These are phyloP conservation scores for Loris lydekkerianus DNA, from an alignment of 2,797 vertebrate species.

Conservation along the genomic window DNA sequence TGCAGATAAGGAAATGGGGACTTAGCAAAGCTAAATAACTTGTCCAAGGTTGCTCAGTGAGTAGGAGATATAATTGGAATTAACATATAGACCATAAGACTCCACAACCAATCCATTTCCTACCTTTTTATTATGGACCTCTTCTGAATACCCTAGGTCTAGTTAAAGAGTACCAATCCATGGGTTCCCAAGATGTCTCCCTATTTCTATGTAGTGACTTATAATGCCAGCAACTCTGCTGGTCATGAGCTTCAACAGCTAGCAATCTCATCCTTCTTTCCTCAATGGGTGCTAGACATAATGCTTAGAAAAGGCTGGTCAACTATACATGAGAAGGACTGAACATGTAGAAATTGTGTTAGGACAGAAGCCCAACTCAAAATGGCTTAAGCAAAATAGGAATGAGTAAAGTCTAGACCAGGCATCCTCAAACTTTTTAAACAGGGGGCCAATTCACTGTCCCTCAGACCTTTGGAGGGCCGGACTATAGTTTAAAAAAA, in stretches of 20 bases:
- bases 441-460: no score
- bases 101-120: not conserved
- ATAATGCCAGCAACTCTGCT: not conserved
- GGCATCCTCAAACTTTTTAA: no score
- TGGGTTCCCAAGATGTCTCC: not conserved
- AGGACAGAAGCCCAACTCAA: not conserved
- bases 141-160: not conserved
- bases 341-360: not conserved
- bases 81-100: not conserved
- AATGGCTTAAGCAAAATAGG: not conserved
- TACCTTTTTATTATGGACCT: not conserved
- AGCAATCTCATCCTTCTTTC: not conserved
- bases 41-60: not conserved
- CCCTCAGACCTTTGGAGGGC: no score
- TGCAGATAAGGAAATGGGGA: not conserved
- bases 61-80: not conserved
- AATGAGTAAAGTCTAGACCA: not conserved
- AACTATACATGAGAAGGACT: not conserved
- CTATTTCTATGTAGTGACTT: not conserved
- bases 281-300: not conserved
- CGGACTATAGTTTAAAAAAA: no score
- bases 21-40: not conserved
- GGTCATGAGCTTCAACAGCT: not conserved
- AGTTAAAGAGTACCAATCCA: not conserved
- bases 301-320: not conserved